Percentiles rank a stretch among this genome's conserved stretches.
phyloP scores from a whole-genome alignment of 2,888 invertebrate species.

The Eulithis prunata region DNA sequence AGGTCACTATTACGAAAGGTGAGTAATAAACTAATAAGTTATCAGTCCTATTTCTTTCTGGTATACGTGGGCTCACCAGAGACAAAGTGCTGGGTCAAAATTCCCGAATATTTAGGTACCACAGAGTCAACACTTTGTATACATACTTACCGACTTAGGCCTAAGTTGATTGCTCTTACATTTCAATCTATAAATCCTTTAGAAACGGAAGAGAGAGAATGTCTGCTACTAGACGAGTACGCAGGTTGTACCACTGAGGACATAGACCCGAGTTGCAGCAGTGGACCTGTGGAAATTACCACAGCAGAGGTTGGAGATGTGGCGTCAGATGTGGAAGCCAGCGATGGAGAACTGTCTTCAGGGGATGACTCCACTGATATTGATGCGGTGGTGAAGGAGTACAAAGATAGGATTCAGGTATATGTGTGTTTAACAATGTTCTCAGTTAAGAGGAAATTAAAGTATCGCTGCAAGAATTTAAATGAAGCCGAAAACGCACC shows the following conservation, averaged over 20 bases:
- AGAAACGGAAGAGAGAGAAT: conserved; percentile 84
- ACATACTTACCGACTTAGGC: not conserved
- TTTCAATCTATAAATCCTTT: conserved; percentile 35
- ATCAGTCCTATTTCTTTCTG: not conserved
- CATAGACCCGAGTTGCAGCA: conserved; percentile 65
- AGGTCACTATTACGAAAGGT: conserved; percentile 69
- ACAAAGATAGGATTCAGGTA: conserved; percentile 88
- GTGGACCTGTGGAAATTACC: conserved; percentile 56
- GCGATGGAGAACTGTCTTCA: conserved; percentile 83
- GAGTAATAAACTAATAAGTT: not conserved
- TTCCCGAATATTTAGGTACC: not conserved
- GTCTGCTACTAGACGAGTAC: conserved; percentile 84
- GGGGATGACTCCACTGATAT: conserved; percentile 90
- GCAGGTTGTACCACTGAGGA: conserved; percentile 72
- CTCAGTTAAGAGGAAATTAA: too few species aligned
- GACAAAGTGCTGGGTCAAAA: too few species aligned
- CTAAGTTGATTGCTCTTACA: not conserved
- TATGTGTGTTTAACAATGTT: conserved; percentile 8
- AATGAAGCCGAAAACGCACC: too few species aligned
- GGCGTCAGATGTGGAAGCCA: conserved; percentile 75
- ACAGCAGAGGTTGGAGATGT: conserved; percentile 67
- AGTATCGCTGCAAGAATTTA: too few species aligned
- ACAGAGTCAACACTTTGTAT: not conserved
- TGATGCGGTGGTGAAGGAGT: conserved; percentile 91
- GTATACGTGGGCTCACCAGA: too few species aligned